Base-by-base conservation (phyloP, 1,140 invertebrate species). In the Yoshiicerus persimilis region DNA sequence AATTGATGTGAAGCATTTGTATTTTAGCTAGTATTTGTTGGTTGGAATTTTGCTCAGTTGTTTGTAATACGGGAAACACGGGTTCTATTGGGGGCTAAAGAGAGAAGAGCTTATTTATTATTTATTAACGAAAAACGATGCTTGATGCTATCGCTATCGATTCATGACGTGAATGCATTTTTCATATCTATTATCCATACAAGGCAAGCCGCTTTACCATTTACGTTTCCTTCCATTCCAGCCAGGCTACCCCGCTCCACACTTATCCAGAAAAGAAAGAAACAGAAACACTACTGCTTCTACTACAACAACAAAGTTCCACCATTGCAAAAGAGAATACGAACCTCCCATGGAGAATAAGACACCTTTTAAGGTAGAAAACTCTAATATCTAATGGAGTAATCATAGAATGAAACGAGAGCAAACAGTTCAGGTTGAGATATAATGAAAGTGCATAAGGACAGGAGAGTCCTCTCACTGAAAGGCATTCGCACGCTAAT, bases 121-220 rank as follows among this genome's bases (percentile, higher is more conserved):
- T 84, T 84, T 56, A 84, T 84, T 41, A 34, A 84, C 10, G 39
- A 84, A 47, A 84, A 84, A 39, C 83, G 83, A 47, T 84, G 83
- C 23, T 84, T 84, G 83, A 84, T 84, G 39, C 23, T 41, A 47
- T 84, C 83, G 23, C 38, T 56, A 84, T 84, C 83, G 83, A 84
- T 84, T 84, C 39, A 41, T 84, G 32, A 80, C 30, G 32, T 80
- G 32, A 80, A 36, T 80, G 75, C 75, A 80, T 80, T 80, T 80
- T 80, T 80, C 75, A 80, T 80, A 80, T 80, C 75, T 80, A 36
- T 80, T 34, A 80, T 34, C 75, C 70, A 77, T 77, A 77, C 23
- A 32, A 34, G 70, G 32, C 9, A 77, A 77, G 70, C 32, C 70
- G 70, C 70, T 77, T 77, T 77, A 32, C 16, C 70, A 34, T 32